Evolutionary conservation across 2,797 vertebrate species (phyloP).

Genomic region (Hypotaenidia philippensis): DNA sequence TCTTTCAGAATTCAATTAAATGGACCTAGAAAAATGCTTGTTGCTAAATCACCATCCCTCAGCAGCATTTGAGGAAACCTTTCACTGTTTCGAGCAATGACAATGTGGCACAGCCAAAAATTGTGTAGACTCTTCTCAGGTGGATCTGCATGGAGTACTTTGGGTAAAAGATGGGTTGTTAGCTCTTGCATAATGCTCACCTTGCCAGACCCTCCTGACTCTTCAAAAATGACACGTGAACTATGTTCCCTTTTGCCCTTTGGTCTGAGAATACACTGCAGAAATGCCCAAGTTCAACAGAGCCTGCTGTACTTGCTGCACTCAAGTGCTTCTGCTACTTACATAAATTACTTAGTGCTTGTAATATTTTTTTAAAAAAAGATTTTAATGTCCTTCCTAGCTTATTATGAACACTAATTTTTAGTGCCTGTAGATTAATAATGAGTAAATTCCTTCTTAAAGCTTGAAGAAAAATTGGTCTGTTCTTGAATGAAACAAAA

Average conservation of each 20-base stretch:
- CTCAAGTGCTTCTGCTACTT: not conserved
- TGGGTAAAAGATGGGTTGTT: not conserved
- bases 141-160: not conserved
- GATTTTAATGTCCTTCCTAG: not conserved
- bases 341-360: not conserved
- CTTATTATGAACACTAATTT: not conserved
- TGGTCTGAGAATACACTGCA: not conserved
- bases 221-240: not conserved
- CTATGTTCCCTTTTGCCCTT: not conserved
- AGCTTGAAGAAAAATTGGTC: not conserved
- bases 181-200: not conserved
- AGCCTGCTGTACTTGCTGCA: not conserved
- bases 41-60: not conserved
- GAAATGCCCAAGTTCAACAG: not conserved
- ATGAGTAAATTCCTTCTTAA: not conserved
- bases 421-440: not conserved
- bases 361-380: not conserved
- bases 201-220: not conserved
- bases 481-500: not conserved
- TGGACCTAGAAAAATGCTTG: not conserved
- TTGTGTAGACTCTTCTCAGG: not conserved
- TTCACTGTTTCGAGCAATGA: accelerated
- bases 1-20: not conserved
- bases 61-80: not conserved
- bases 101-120: not conserved